Base-by-base conservation (phyloP, 1,140 invertebrate genomes). In the Musca domestica region DNA sequence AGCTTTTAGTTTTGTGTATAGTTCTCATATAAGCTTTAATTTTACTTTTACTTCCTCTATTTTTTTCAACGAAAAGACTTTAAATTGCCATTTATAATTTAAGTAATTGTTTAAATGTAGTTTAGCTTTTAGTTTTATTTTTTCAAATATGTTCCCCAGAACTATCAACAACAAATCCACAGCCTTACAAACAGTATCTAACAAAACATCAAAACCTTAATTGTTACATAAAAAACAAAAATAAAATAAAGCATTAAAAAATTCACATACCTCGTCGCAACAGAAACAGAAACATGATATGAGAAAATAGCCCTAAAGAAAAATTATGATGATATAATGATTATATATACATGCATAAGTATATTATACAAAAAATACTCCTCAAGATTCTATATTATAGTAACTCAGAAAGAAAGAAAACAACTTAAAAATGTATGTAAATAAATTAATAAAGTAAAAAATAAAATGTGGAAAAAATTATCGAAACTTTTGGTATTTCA, bases 231-330 rank as follows among this genome's bases (percentile, higher is more conserved):
- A 12, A 41, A 9, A 30, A 30, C 27, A 30, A 30, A 3, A 30
- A 30, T 9, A 41, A 41, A 7, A 58, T 58, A 58, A 61, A 61
- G 27, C 56, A 61, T 61, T 61, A 61, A n/a, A 54, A 56, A 30
- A 61, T 25, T 61, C 34, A 61, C 34, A 61, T 61, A 61, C 56
- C 56, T 61, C 56, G 56, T 61, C 9, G 34, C 56, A 61, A 61
- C 10, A 61, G 34, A n/a, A 61, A 34, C 30, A 61, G 2, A 58
- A 58, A 52, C 27, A 20, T 52, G 17, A 20, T 52, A 52, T 20
- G 23, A 25, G 9, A 54, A 54, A 30, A 61, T 34, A 61, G 30
- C 25, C 27, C 30, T 61, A 41, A 41, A 5, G 10, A 41, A 41
- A 41, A 30, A 30, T 30, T 30, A 30, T 4, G 9, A 9, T 10